Percentiles rank a stretch among this genome's conserved stretches.
These are phyloP conservation scores for Drosophila peninsularis DNA, from an alignment of 2,888 invertebrate species.

Conservation along the genomic window DNA sequence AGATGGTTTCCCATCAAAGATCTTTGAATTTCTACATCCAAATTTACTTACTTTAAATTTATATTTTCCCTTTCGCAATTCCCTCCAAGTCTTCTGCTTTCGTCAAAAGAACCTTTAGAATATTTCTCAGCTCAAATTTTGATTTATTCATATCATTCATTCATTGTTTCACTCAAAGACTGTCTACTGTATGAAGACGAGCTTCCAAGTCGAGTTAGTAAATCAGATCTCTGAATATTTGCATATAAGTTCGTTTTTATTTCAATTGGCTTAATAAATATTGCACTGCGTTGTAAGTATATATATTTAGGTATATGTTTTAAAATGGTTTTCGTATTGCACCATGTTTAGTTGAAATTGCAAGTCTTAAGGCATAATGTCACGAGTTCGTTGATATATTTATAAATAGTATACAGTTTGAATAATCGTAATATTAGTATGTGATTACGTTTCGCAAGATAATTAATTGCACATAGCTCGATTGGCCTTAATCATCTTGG, in stretches of 20 bases:
- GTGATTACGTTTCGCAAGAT: conserved; percentile 81
- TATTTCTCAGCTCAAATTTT: background rate
- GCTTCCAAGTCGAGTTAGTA: background rate
- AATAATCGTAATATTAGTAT: conserved; percentile 17
- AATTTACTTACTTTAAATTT: no score
- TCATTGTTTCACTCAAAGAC: background rate
- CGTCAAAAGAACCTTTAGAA: background rate
- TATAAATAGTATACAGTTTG: conserved; percentile 21
- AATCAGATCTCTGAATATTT: background rate
- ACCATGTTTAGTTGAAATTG: conserved; percentile 47
- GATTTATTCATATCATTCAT: background rate
- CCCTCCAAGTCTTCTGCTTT: background rate
- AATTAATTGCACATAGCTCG: conserved; percentile 52
- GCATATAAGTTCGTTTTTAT: conserved; percentile 50
- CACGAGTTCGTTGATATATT: conserved; percentile 37
- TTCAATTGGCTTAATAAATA: conserved; percentile 61
- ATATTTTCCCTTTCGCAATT: no score
- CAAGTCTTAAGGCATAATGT: conserved; percentile 50
- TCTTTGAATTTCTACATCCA: background rate
- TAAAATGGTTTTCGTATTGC: conserved; percentile 64
- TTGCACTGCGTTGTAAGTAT: conserved; percentile 64
- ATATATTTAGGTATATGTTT: conserved; percentile 2
- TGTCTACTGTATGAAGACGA: no score
- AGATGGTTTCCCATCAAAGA: no score
- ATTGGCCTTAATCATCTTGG: conserved; percentile 64